These are phyloP conservation scores for Enteromius trimaculatus DNA, from an alignment of 2,797 vertebrate species.

Conservation along the genomic window DNA sequence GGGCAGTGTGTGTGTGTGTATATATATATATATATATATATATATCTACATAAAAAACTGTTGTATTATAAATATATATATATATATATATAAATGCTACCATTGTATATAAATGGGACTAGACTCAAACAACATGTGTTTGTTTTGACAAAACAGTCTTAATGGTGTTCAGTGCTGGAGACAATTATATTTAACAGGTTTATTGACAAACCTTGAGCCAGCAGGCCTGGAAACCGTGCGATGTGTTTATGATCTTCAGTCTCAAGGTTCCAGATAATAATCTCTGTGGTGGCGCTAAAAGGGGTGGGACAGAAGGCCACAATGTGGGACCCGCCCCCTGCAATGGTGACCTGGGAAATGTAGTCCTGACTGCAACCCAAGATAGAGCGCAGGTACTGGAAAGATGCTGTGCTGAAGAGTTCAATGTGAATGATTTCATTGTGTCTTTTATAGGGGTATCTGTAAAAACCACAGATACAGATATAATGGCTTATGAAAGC, in stretches of 20 bases:
- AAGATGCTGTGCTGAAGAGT: slow-evolving; percentile 68
- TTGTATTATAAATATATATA: no score
- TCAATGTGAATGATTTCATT: slow-evolving; percentile 70
- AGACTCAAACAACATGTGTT: background rate
- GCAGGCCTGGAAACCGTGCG: slow-evolving; percentile 66
- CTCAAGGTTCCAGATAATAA: slow-evolving; percentile 76
- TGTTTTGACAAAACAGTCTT: background rate
- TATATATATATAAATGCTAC: background rate
- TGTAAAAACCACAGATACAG: slow-evolving; percentile 39
- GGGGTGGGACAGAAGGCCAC: slow-evolving; percentile 68
- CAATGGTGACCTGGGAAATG: slow-evolving; percentile 69
- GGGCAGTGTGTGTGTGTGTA: no score
- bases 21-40: no score
- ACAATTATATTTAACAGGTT: background rate
- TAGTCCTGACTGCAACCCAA: slow-evolving; percentile 72
- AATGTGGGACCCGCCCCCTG: slow-evolving; percentile 63
- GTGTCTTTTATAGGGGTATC: slow-evolving; percentile 69
- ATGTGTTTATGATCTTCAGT: slow-evolving; percentile 76
- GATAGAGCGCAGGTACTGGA: slow-evolving; percentile 68
- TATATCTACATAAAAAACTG: no score
- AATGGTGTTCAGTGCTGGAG: background rate
- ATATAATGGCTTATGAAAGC: background rate
- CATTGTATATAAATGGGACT: background rate
- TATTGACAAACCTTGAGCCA: slow-evolving; percentile 61
- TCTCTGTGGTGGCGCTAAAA: slow-evolving; percentile 66